Base-by-base conservation (phyloP, 2,113 vertebrate genomes). In the Xiphophorus couchianus region DNA sequence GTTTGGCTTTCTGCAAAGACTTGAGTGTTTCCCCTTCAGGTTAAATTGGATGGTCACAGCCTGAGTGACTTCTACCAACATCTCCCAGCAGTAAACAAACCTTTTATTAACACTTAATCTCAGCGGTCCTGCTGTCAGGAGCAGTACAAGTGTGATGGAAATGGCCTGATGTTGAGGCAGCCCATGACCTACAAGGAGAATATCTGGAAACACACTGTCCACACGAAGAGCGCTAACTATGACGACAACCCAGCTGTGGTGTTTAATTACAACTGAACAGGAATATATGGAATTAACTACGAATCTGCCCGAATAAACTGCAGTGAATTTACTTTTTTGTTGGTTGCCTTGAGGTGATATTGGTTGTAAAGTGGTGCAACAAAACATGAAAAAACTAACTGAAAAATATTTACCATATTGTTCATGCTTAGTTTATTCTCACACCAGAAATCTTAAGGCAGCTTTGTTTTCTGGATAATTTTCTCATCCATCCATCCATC, bases 51-150 rank as follows among this genome's bases (percentile, higher is more conserved):
- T 67, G 66, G 42, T 80, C 28, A 67, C 66, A 62, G 33, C 30
- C 69, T 73, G 76, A n/a, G 17, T 44, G 68, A 63, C 2, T 25
- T 61, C 76, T 25, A 31, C 28, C 62, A 63, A 65, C 66, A 62
- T 67, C 15, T 80, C 79, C 68, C 66, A 82, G 76, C 67, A 73
- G 74, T 72, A 78, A 89, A 85, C 64, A 82, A 65, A 68, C 61
- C 60, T 78, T 86, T 81, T 70, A 89, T 81, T 77, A 83, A 80
- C 75, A 75, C 29, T 27, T 60, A 68, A 74, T 73, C 54, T 80
- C 77, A 62, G 62, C 27, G 22, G 83, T 15, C 71, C 73, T 30
- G n/a, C 62, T 84, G 83, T 87, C 73, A 76, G 69, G 60, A 30
- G 35, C 13, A 66, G 76, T 71, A 71, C 27, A 31, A 71, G 72